A percentile compares a stretch with the other conserved stretches of the same genome.
phyloP scores from a whole-genome alignment of 2,888 invertebrate species.

The Poecilus cupreus region DNA sequence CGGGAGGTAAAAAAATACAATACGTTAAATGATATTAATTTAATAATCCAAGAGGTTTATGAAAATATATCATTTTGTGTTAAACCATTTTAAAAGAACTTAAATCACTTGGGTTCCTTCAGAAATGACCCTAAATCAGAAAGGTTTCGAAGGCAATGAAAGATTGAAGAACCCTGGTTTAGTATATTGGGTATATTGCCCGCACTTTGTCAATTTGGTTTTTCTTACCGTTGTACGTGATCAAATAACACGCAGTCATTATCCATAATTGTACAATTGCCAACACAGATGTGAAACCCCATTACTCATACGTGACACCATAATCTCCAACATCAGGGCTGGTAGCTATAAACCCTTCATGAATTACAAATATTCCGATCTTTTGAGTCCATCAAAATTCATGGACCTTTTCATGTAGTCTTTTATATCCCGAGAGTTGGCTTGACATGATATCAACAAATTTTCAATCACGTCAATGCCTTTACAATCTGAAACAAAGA shows the following conservation, averaged over 20 bases:
- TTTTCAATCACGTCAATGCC: conserved; percentile 19
- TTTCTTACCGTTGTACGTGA: not conserved
- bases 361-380: conserved; percentile 17
- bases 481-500: not conserved
- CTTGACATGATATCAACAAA: conserved; percentile 16
- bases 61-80: no score
- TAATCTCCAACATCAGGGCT: conserved; percentile 21
- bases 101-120: no score
- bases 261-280: conserved; percentile 9
- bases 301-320: conserved; percentile 16
- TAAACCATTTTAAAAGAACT: no score
- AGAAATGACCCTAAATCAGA: no score
- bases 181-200: no score
- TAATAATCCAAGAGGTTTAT: no score
- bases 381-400: conserved; percentile 14
- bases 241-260: not conserved
- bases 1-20: no score
- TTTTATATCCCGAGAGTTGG: conserved; percentile 4
- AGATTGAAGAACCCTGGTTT: no score
- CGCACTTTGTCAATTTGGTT: not conserved
- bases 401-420: conserved; percentile 8
- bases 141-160: no score
- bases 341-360: conserved; percentile 12
- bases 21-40: no score
- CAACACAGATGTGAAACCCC: conserved; percentile 1